Conservation (phyloP, 2,888 invertebrate species). For the Plusia festucae region DNA sequence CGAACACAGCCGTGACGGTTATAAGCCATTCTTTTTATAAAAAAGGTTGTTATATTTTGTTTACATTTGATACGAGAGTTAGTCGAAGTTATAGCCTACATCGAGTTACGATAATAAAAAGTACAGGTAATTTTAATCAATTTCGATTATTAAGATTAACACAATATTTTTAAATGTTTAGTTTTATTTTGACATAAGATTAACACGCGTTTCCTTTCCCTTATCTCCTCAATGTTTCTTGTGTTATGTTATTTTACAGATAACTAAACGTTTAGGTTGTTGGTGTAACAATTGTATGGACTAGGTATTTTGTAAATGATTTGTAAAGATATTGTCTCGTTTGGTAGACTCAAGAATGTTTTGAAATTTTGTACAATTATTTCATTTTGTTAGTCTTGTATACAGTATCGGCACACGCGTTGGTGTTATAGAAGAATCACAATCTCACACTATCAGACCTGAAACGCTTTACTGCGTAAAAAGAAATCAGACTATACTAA, state of each 20-base stretch:
- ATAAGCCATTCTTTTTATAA: conserved; percentile 68
- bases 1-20: conserved; percentile 69
- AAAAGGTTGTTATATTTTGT: conserved; percentile 78
- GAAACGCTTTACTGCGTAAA: not conserved
- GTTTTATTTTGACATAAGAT: conserved; percentile 80
- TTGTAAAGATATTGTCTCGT: conserved; percentile 63
- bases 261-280: conserved; percentile 47
- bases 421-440: not conserved
- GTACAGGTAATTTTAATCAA: conserved; percentile 85
- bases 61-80: conserved; percentile 82
- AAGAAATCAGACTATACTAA: not conserved
- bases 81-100: conserved; percentile 81
- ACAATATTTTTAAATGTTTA: conserved; percentile 79
- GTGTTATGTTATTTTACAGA: conserved; percentile 59
- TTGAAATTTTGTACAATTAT: conserved; percentile 74
- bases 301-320: conserved; percentile 61
- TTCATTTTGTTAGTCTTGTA: conserved; percentile 81
- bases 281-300: conserved; percentile 43
- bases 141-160: conserved; percentile 78
- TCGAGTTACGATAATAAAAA: conserved; percentile 86
- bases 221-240: conserved; percentile 65
- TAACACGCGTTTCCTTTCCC: conserved; percentile 77
- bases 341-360: conserved; percentile 66
- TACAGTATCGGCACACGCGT: conserved; percentile 53
- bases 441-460: not conserved